These are phyloP conservation scores for Macrophya alboannulata DNA, from an alignment of 2,888 invertebrate species.

Conservation along the genomic window DNA sequence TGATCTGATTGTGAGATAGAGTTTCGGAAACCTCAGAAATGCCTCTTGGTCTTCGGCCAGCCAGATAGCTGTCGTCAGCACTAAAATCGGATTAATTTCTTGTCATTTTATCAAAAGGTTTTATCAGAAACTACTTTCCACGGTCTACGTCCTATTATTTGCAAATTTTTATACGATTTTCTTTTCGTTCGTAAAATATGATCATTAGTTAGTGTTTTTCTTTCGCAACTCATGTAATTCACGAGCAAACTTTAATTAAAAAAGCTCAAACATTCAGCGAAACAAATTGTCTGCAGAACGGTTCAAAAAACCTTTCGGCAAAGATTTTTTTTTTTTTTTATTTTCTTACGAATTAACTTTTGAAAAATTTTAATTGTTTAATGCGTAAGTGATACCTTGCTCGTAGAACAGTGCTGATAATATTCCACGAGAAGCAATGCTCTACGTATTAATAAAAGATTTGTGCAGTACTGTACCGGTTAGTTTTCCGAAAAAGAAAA, in stretches of 20 bases:
- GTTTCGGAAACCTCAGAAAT: slow-evolving; percentile 38
- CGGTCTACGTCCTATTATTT: neutral
- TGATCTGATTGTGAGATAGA: slow-evolving; percentile 38
- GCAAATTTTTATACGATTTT: neutral
- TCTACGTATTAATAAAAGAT: too few species aligned
- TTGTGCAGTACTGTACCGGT: too few species aligned
- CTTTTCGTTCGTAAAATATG: too few species aligned
- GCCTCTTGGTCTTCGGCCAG: slow-evolving; percentile 9
- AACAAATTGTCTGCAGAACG: neutral
- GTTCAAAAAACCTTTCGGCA: neutral
- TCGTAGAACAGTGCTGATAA: too few species aligned
- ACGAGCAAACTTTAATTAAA: neutral
- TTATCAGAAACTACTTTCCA: neutral
- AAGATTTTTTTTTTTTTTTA: too few species aligned
- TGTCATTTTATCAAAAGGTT: neutral
- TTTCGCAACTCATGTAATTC: neutral
- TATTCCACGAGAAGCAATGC: too few species aligned
- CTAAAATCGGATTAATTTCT: slow-evolving; percentile 13
- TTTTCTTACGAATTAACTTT: neutral
- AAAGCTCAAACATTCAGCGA: neutral
- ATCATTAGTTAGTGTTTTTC: too few species aligned
- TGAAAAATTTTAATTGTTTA: too few species aligned
- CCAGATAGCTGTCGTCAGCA: slow-evolving; percentile 12
- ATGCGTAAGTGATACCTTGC: too few species aligned
- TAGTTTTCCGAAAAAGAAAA: too few species aligned